A percentile compares a stretch with the other conserved stretches of the same genome.
Conservation (phyloP, 2,888 invertebrate species). For the Drosophila longiperda region DNA sequence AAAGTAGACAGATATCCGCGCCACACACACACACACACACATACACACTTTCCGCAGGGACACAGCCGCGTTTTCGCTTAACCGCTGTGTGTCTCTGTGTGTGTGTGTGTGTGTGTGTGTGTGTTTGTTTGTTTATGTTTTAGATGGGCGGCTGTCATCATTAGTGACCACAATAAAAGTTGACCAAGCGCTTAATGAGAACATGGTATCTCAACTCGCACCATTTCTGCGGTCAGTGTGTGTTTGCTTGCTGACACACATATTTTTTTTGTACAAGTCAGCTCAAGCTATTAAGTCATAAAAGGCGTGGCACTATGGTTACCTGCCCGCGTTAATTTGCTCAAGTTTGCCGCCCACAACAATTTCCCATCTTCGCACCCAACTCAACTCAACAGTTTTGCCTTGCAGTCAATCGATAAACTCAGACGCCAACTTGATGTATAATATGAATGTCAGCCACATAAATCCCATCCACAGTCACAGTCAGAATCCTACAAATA, state of each 20-base stretch:
- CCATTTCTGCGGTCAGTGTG: slow-evolving; percentile 12
- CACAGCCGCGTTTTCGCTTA: not conserved
- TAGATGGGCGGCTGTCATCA: slow-evolving; percentile 74
- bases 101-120: not conserved
- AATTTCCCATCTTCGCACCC: slow-evolving; percentile 14
- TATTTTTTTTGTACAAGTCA: slow-evolving; percentile 45
- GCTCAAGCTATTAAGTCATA: slow-evolving; percentile 70
- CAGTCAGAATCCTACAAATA: slow-evolving; percentile 48
- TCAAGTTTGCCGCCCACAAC: slow-evolving; percentile 36
- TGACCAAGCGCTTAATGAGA: slow-evolving; percentile 75
- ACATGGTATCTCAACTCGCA: slow-evolving; percentile 40
- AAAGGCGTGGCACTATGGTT: slow-evolving; percentile 57
- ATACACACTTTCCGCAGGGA: slow-evolving; percentile 10
- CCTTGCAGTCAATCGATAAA: slow-evolving; percentile 53
- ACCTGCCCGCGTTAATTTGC: slow-evolving; percentile 60
- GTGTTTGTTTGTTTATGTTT: slow-evolving; percentile 55
- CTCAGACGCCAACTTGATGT: slow-evolving; percentile 44
- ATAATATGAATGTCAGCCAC: slow-evolving; percentile 55
- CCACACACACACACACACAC: slow-evolving; percentile 15
- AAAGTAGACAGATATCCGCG: slow-evolving; percentile 30
- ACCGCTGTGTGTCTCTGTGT: not conserved
- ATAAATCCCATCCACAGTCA: slow-evolving; percentile 41
- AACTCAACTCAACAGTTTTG: not conserved
- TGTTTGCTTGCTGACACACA: slow-evolving; percentile 26
- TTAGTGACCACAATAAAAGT: slow-evolving; percentile 80